Evolutionary conservation across 2,888 invertebrate genomes (phyloP).

Genomic region (Parasteatoda lunata): DNA sequence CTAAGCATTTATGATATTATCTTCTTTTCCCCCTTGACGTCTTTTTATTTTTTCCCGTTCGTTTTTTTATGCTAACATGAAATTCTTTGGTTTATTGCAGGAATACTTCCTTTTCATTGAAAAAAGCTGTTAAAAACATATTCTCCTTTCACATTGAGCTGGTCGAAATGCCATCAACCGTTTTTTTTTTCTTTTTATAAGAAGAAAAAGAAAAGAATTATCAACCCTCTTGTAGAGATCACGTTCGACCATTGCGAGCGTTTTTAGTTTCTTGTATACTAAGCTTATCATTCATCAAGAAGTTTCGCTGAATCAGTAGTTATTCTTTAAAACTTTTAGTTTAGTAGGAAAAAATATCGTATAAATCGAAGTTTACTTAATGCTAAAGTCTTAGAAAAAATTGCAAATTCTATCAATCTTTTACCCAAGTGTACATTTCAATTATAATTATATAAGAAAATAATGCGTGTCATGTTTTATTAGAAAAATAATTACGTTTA

Average conservation of each 20-base stretch:
- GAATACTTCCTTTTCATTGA: constrained; percentile 36
- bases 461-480: too few species aligned
- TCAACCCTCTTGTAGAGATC: constrained; percentile 20
- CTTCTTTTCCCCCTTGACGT: background rate
- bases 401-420: too few species aligned
- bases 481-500: too few species aligned
- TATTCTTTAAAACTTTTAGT: constrained; percentile 26
- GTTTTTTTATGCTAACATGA: constrained; percentile 14
- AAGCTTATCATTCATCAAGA: constrained; percentile 54
- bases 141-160: background rate
- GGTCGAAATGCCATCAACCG: background rate
- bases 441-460: too few species aligned
- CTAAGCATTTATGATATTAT: constrained; percentile 11
- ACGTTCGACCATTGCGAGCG: constrained; percentile 45
- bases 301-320: constrained; percentile 33
- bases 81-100: constrained; percentile 44
- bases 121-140: constrained; percentile 43
- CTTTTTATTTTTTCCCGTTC: background rate
- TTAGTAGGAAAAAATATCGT: too few species aligned
- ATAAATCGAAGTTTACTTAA: too few species aligned
- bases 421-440: too few species aligned
- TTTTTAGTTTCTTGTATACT: constrained; percentile 47
- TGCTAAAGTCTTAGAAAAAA: too few species aligned
- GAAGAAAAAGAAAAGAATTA: constrained; percentile 23
- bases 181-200: constrained; percentile 24